These are phyloP conservation scores for Oreohelix idahoensis DNA, from an alignment of 1,140 invertebrate genomes.

Conservation along the genomic window DNA sequence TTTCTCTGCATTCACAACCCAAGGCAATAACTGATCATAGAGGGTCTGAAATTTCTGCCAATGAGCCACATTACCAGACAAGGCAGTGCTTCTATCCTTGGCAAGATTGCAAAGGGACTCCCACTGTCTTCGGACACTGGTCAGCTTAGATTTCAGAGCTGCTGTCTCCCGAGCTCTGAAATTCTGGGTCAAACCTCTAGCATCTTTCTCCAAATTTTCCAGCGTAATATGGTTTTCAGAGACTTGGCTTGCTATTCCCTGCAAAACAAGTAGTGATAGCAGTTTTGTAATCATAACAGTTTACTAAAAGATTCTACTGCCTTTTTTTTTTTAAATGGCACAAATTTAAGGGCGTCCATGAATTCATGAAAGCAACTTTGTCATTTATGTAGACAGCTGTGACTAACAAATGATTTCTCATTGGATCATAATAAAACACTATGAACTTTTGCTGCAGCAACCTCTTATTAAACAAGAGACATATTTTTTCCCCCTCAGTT, in stretches of 20 bases:
- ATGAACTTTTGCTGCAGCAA: too few species aligned
- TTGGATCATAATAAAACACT: too few species aligned
- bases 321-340: not conserved
- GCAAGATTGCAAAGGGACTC: slow-evolving; percentile 65
- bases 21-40: slow-evolving; percentile 86
- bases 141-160: slow-evolving; percentile 66
- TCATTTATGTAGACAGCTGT: slow-evolving; percentile 59
- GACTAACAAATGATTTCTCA: too few species aligned
- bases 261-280: slow-evolving; percentile 7
- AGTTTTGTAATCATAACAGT: too few species aligned
- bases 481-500: too few species aligned
- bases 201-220: slow-evolving; percentile 83
- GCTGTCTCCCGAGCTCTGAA: slow-evolving; percentile 69
- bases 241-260: slow-evolving; percentile 69
- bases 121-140: slow-evolving; percentile 68
- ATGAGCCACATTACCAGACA: slow-evolving; percentile 83
- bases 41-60: slow-evolving; percentile 89
- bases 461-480: too few species aligned
- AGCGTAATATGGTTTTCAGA: slow-evolving; percentile 82
- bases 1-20: slow-evolving; percentile 88
- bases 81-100: slow-evolving; percentile 81
- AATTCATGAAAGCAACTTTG: not conserved
- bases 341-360: not conserved
- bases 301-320: not conserved
- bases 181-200: slow-evolving; percentile 79